A percentile compares a stretch with the other conserved stretches of the same genome.
These are phyloP conservation scores for Anguilla megastoma DNA, from an alignment of 2,797 vertebrate species.

Conservation along the genomic window DNA sequence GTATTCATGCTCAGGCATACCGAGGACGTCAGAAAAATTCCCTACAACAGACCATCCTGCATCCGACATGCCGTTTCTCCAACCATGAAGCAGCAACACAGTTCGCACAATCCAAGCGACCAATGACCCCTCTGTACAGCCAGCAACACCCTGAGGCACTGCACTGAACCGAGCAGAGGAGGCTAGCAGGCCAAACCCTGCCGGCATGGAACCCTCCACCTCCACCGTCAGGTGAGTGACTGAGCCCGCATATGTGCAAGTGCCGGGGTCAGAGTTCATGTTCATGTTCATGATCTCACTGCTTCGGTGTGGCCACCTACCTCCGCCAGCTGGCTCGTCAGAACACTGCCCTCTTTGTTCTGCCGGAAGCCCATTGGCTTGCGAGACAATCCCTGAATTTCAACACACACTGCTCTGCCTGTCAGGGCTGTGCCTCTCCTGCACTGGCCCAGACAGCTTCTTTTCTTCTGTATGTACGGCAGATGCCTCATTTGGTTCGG, in stretches of 20 bases:
- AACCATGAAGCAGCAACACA: not conserved
- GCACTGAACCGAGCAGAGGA: not conserved
- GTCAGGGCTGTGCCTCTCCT: not conserved
- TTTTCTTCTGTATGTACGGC: not conserved
- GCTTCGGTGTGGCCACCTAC: constrained; percentile 11
- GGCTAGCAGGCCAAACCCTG: not conserved
- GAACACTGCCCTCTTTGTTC: constrained; percentile 20
- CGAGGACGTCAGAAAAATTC: not conserved
- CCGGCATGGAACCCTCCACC: not conserved
- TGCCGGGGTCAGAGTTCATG: constrained; percentile 1
- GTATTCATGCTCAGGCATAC: not conserved
- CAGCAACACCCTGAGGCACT: not conserved
- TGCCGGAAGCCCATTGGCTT: constrained; percentile 4
- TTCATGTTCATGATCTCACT: constrained; percentile 10
- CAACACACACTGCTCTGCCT: not conserved
- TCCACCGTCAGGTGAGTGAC: not conserved
- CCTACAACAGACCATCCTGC: not conserved
- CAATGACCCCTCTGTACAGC: not conserved
- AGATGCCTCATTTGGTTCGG: not conserved
- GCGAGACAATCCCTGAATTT: constrained; percentile 1
- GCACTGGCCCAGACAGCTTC: not conserved
- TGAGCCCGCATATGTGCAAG: not conserved
- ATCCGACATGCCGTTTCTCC: not conserved
- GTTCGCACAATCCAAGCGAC: not conserved
- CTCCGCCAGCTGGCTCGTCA: constrained; percentile 8